Base-by-base conservation (phyloP, 2,113 vertebrate genomes). In the Psettodes erumei region DNA sequence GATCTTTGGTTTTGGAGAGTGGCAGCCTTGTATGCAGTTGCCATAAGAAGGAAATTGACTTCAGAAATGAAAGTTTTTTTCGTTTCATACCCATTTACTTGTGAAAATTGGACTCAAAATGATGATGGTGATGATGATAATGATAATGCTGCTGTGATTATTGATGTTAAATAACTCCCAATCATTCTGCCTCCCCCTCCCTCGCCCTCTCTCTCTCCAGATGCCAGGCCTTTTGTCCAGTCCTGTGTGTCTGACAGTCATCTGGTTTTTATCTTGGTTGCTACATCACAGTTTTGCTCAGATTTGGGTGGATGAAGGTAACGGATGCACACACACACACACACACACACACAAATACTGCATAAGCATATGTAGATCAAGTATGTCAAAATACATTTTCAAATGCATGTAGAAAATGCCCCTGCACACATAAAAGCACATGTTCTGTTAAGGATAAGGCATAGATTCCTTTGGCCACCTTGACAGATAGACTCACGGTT, bases 241-340 rank as follows among this genome's bases (percentile, higher is more conserved):
- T 84, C 82, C 86, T 90, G 81, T 85, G 78, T 87, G 79, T 90
- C 79, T 91, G 88, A 91, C 86, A 87, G 88, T 91, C 88, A 88
- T 92, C 89, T 92, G 89, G 61, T 87, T 92, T 85, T 73, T 92
- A 50, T 91, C 88, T 61, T 91, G 84, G 83, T 85, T 81, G 32
- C 82, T 89, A 71, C 45, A 10, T 75, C 67, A 59, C 70, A 67
- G 82, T 68, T 23, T 47, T 65, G 85, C 89, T 88, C 85, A 89
- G 84, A 87, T 85, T 84, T 77, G 48, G 79, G 82, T 65, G 16
- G 69, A 88, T 88, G 86, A 92, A 90, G 91, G 91, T 92, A 89
- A 85, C 1, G 38, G 40, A 60, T 64, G 48, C 60, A 72, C 53
- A 50, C 47, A 48, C 58, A n/a, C 45, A 48, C 45, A 53, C 18